Conservation (phyloP, 2,113 vertebrate species). For the Cyphomyrus plagiostoma region DNA sequence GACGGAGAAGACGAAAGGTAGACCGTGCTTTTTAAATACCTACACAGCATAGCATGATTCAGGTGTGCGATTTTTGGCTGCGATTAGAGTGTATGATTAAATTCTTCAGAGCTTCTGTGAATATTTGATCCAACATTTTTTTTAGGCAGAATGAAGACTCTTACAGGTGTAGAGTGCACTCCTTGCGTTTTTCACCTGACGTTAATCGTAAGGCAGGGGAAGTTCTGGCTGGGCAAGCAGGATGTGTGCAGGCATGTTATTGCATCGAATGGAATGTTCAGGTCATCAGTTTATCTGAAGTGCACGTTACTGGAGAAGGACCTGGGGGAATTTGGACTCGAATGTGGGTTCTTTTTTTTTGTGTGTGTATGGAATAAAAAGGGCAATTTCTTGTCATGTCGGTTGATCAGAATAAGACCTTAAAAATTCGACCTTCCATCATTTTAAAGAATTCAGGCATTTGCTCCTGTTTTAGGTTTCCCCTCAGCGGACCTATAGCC, state of each 20-base stretch:
- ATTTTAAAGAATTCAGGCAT: background rate
- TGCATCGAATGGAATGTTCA: background rate
- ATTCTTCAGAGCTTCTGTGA: background rate
- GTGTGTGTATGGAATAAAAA: background rate
- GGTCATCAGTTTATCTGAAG: slow-evolving; percentile 1
- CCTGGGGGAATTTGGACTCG: background rate
- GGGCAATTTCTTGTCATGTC: background rate
- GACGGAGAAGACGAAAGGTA: slow-evolving; percentile 94
- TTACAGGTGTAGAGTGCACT: background rate
- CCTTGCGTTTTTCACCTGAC: background rate
- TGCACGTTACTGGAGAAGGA: background rate
- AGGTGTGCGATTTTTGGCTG: background rate
- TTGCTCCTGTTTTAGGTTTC: background rate
- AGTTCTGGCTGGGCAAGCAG: background rate
- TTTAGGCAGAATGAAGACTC: background rate
- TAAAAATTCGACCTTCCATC: background rate
- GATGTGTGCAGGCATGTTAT: background rate
- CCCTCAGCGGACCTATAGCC: background rate
- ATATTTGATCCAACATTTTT: background rate
- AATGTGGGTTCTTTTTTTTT: background rate
- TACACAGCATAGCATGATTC: background rate
- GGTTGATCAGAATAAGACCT: background rate
- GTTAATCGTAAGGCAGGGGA: background rate
- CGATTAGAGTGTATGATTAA: background rate
- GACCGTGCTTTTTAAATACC: background rate